Percentiles rank a stretch among this genome's conserved stretches.
phyloP scores from a whole-genome alignment of 1,140 invertebrate genomes.

The Uloborus diversus region DNA sequence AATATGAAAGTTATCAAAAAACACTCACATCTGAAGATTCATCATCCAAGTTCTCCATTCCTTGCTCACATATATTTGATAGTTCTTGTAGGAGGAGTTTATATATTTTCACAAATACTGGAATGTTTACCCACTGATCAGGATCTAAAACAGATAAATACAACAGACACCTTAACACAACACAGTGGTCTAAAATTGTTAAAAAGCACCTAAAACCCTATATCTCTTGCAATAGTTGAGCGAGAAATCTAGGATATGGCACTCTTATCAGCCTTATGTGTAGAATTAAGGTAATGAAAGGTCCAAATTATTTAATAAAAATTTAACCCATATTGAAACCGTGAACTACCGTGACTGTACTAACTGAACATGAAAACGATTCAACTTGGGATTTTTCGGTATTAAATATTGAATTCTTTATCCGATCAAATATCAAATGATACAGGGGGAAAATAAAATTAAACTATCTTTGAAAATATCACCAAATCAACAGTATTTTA shows the following conservation, averaged over 20 bases:
- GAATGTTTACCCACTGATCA: slow-evolving; percentile 70
- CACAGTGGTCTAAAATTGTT: no score
- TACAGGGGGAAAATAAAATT: no score
- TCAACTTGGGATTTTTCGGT: no score
- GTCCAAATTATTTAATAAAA: not conserved
- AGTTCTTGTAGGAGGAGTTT: slow-evolving; percentile 72
- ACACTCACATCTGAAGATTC: slow-evolving; percentile 59
- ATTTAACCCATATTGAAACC: not conserved
- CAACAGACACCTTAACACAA: no score
- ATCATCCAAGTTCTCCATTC: slow-evolving; percentile 63
- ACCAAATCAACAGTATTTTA: no score
- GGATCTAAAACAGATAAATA: slow-evolving; percentile 62
- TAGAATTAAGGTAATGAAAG: no score
- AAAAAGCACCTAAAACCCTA: no score
- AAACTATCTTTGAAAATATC: no score
- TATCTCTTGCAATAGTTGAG: not conserved
- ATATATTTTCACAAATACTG: slow-evolving; percentile 72
- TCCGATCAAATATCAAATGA: no score
- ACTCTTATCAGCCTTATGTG: no score
- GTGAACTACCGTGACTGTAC: not conserved
- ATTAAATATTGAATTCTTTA: no score
- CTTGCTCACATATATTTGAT: slow-evolving; percentile 67
- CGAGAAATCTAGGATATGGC: not conserved
- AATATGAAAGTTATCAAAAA: not conserved
- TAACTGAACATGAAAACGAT: not conserved